A percentile compares a stretch with the other conserved stretches of the same genome.
These are phyloP conservation scores for Lathamus discolor DNA, from an alignment of 2,113 vertebrate species.

Conservation along the genomic window DNA sequence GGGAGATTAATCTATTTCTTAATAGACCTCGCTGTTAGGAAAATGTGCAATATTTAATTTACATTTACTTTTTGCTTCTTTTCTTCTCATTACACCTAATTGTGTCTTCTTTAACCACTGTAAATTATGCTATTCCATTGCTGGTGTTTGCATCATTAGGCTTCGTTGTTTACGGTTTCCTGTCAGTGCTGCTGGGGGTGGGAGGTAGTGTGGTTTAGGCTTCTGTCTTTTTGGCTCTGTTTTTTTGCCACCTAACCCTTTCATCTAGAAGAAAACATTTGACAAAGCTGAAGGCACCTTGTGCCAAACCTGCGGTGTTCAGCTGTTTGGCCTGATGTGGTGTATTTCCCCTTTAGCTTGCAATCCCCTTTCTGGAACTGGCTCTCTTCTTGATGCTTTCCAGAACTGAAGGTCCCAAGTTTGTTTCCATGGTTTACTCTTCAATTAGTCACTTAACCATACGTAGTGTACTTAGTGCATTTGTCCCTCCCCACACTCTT, in stretches of 20 bases:
- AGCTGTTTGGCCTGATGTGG: not conserved
- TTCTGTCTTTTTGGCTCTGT: not conserved
- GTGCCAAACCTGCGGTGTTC: not conserved
- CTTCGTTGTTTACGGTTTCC: constrained; percentile 19
- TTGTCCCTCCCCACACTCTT: not conserved
- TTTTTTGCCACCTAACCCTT: not conserved
- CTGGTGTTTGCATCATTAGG: constrained; percentile 34
- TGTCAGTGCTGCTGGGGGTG: not conserved
- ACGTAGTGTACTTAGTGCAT: not conserved
- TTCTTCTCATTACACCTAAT: constrained; percentile 40
- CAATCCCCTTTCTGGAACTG: not conserved
- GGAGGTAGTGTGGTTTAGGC: not conserved
- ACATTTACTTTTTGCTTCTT: constrained; percentile 8
- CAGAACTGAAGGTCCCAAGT: not conserved
- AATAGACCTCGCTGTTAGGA: not conserved
- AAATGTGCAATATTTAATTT: constrained; percentile 42
- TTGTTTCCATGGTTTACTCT: not conserved
- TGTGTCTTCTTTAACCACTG: constrained; percentile 15
- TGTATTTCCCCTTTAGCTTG: not conserved
- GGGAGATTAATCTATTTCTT: constrained; percentile 49
- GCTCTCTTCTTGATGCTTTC: not conserved
- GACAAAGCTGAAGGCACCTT: not conserved
- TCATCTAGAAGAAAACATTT: not conserved
- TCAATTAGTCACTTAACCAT: not conserved
- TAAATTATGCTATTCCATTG: constrained; percentile 14